Conservation (phyloP, 2,888 invertebrate genomes). For the Machimus rusticus region DNA sequence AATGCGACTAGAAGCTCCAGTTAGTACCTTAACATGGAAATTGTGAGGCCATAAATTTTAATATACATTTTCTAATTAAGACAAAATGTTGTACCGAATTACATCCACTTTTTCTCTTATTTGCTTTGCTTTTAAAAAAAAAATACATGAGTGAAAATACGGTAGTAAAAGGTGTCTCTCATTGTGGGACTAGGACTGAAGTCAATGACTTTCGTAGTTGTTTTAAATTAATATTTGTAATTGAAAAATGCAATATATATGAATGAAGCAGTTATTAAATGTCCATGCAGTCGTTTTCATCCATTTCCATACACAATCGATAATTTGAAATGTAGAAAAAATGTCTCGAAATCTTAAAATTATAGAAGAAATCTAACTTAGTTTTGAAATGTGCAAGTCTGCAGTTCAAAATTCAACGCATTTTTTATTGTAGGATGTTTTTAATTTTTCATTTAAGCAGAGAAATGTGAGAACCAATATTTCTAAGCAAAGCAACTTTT, state of each 20-base stretch:
- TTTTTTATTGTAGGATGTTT: background rate
- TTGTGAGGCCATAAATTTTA: background rate
- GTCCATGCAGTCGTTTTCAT: background rate
- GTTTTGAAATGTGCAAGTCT: background rate
- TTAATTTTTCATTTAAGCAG: no score
- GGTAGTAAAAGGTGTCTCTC: background rate
- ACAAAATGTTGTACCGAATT: background rate
- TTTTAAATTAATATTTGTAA: background rate
- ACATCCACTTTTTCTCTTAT: background rate
- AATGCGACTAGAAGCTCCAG: background rate
- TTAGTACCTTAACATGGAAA: background rate
- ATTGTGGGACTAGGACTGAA: background rate
- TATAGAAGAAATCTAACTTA: background rate
- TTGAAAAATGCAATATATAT: background rate
- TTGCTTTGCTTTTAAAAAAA: background rate
- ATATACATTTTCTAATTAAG: background rate
- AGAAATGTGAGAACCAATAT: no score
- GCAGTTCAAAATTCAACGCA: background rate
- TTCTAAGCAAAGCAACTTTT: no score
- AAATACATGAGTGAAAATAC: background rate
- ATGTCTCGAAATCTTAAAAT: background rate
- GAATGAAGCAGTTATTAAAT: background rate
- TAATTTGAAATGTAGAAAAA: background rate
- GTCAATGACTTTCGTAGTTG: background rate
- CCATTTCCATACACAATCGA: background rate